Percentiles rank a stretch among this genome's conserved stretches.
These are phyloP conservation scores for Axea sp. DNA, from an alignment of 2,888 invertebrate species.

Conservation along the genomic window DNA sequence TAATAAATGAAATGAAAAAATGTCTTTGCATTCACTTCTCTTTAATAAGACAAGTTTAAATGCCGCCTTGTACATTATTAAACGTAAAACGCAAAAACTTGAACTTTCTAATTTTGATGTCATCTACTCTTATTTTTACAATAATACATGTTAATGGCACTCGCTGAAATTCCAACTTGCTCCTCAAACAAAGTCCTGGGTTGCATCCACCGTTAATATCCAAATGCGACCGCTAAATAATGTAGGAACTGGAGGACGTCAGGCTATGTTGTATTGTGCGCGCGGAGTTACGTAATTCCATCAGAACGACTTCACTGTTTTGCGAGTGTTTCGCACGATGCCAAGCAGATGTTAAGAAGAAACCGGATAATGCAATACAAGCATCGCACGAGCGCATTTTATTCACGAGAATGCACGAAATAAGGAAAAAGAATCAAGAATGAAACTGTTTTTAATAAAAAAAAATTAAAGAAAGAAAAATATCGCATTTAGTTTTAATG, in stretches of 20 bases:
- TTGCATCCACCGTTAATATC: constrained; percentile 46
- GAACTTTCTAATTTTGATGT: neutral
- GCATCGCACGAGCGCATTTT: constrained; percentile 24
- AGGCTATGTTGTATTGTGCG: constrained; percentile 32
- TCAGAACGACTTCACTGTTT: constrained; percentile 48
- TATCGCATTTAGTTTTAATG: constrained; percentile 13
- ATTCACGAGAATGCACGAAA: constrained; percentile 9
- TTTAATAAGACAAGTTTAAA: no score
- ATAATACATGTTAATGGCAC: constrained; percentile 7
- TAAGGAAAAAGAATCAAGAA: constrained; percentile 16
- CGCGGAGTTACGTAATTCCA: constrained; percentile 49
- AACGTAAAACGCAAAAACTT: neutral
- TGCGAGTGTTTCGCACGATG: constrained; percentile 44
- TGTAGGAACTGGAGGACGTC: constrained; percentile 36
- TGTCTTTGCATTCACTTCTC: no score
- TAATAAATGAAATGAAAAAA: no score
- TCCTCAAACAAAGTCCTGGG: constrained; percentile 13
- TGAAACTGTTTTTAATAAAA: constrained; percentile 3
- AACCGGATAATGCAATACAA: constrained; percentile 50
- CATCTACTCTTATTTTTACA: constrained; percentile 1
- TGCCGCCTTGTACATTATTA: no score
- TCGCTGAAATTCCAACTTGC: constrained; percentile 5
- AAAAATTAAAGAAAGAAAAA: constrained; percentile 22
- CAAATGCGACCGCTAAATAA: constrained; percentile 51
- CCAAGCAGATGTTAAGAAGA: constrained; percentile 52